Conservation (phyloP, 1,140 invertebrate species). For the Lordiphosa collinella region DNA sequence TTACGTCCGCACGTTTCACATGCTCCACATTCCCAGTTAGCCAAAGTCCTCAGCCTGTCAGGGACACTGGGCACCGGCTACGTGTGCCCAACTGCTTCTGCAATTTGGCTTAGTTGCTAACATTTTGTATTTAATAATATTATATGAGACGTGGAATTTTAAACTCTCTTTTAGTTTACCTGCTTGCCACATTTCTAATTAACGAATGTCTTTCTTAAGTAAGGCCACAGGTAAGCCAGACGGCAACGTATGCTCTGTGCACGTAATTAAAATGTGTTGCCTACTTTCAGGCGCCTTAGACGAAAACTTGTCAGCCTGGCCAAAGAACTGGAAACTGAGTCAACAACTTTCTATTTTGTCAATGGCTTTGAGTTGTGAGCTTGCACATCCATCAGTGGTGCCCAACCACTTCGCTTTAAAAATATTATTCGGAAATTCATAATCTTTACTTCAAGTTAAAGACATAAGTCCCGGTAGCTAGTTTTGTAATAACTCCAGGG, state of each 20-base stretch:
- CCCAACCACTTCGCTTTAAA: background rate
- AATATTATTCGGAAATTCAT: too few relatives aligned
- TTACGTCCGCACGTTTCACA: slow-evolving; percentile 18
- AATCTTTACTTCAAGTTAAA: too few relatives aligned
- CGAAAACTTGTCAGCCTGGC: slow-evolving; percentile 19
- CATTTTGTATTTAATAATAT: too few relatives aligned
- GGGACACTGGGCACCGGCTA: background rate
- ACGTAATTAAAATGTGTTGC: slow-evolving; percentile 60
- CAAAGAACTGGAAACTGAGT: slow-evolving; percentile 58
- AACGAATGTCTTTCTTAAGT: background rate
- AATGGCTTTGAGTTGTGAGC: slow-evolving; percentile 26
- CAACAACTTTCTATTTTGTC: slow-evolving; percentile 76
- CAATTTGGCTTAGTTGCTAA: background rate
- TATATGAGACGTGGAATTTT: too few relatives aligned
- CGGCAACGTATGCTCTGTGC: slow-evolving; percentile 14
- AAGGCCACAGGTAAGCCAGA: slow-evolving; percentile 12
- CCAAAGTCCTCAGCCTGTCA: background rate
- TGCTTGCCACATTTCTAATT: too few relatives aligned
- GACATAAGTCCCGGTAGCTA: too few relatives aligned
- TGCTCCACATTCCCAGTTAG: background rate
- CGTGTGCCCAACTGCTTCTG: slow-evolving; percentile 1
- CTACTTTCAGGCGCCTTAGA: slow-evolving; percentile 4
- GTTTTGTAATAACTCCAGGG: too few relatives aligned
- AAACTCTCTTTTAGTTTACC: background rate
- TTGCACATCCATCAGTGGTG: too few relatives aligned